Base-by-base conservation (phyloP, 2,113 vertebrate species). In the Zingel zingel region DNA sequence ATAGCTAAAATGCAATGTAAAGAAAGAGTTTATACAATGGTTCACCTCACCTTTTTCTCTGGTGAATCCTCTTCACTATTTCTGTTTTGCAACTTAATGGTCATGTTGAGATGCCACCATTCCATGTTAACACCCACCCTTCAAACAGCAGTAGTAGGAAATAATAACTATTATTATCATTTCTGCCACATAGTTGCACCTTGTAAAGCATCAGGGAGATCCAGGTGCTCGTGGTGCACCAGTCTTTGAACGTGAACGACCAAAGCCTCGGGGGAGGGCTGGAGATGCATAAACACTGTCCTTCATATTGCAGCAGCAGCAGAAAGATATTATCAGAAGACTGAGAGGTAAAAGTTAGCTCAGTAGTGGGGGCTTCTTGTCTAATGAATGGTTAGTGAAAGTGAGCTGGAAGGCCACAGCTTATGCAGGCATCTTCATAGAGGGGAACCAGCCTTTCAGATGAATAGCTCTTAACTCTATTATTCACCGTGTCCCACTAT, bases 91-190 rank as follows among this genome's bases (percentile, higher is more conserved):
- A 77, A 70, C 59, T 45, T 78, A 75, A 77, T 71, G 76, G 53
- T n/a, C 23, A 81, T 53, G 76, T 88, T 91, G 76, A 80, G 59
- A 75, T 74, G 64, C n/a, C 56, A 43, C 63, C 79, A 87, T 82
- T 87, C 75, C 81, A 86, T 10, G 25, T 71, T 57, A 82, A 90
- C 74, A 86, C 57, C 58, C 72, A 81, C 72, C 75, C 79, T 82
- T 85, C 67, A 72, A 88, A 83, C 86, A 77, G 84, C 86, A 74
- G 79, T 78, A 18, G 12, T 72, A 69, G 59, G 6, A 78, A 75
- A 73, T 87, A 92, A 91, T 91, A 61, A 91, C 90, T 89, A 51
- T 93, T 71, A 93, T 94, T 93, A 94, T 83, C 74, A 76, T 82
- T 86, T 86, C 36, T 84, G 66, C 66, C 27, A 81, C 72, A 76